Percentiles rank a stretch among this genome's conserved stretches.
phyloP scores from a whole-genome alignment of 2,113 vertebrate genomes.

The Ochotona princeps region DNA sequence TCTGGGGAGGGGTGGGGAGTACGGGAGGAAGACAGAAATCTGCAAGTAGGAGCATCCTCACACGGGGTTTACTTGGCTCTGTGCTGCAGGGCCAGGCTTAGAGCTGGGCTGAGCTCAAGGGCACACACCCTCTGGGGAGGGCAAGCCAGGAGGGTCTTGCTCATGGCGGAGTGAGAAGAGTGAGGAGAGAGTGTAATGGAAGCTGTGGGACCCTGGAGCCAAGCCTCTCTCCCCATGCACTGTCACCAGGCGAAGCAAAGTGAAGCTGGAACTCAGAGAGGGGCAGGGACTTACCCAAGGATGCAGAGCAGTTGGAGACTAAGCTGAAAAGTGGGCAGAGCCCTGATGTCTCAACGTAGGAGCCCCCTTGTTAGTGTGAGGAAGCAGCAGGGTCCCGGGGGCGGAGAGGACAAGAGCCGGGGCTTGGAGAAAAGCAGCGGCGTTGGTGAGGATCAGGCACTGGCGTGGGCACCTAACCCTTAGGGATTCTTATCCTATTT shows the following conservation, averaged over 20 bases:
- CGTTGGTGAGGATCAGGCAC: too few relatives aligned
- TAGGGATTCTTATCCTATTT: neutral
- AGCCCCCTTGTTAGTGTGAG: neutral
- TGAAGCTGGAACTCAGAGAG: conserved; percentile 9
- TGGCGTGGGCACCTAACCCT: neutral
- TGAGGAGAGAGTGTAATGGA: neutral
- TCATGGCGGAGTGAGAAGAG: neutral
- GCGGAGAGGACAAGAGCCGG: neutral
- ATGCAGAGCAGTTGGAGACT: neutral
- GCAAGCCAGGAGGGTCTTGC: neutral
- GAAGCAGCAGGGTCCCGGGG: neutral
- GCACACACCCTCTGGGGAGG: neutral
- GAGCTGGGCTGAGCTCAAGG: conserved; percentile 41
- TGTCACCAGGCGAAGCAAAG: neutral
- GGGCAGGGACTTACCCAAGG: neutral
- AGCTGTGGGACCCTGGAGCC: neutral
- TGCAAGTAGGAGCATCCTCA: conserved; percentile 22
- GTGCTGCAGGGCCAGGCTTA: conserved; percentile 39
- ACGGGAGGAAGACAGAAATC: conserved; percentile 44
- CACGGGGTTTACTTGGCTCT: conserved; percentile 52
- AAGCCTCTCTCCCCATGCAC: neutral
- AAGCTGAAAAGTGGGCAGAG: neutral
- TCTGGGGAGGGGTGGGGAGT: neutral
- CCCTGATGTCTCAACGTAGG: neutral
- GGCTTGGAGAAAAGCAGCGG: neutral